Base-by-base conservation (phyloP, 2,113 vertebrate genomes). In the Aleadryas rufinucha region DNA sequence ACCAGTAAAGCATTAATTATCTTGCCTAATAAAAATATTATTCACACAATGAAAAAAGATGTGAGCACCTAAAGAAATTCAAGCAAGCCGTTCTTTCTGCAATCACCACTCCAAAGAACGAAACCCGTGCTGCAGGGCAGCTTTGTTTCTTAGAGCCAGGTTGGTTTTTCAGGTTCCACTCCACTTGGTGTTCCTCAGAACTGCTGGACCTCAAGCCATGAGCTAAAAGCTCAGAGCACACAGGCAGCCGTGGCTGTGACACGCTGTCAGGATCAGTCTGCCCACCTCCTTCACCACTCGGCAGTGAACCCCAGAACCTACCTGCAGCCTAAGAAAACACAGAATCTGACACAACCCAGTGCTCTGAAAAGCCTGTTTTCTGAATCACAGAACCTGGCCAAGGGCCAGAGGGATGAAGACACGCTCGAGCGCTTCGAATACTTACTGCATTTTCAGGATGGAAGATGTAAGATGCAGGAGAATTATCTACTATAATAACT, bases 401-500 rank as follows among this genome's bases (percentile, higher is more conserved):
- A n/a, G 30, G 76, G 42, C n/a, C 42, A 65, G 59, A 47, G 78
- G 31, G 37, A 30, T 4, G 16, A 50, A 70, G 39, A 22, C 28
- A 57, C 0, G 12, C 53, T 50, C 4, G 37, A 68, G 45, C 27
- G 33, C 28, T 68, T 42, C 0, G 21, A 45, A 59, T 57, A 98
- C 99, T 98, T 97, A 99, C 99, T 94, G 99, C 99, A 60, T 99
- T 99, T 98, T 99, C 99, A 13, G 99, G 99, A 76, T 99, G 99
- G 98, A 99, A 99, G 98, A 99, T 99, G 97, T 99, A 99, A 35
- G 99, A 99, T 93, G 99, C 99, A 82, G 99, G 99, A 39, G 99
- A 99, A 97, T 99, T 99, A 98, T 99, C 99, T 45, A 99, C 98
- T 54, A 99, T 99, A 97, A 99, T 99, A 93, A 99, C 99, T 98